A percentile compares a stretch with the other conserved stretches of the same genome.
Evolutionary conservation across 2,797 vertebrate genomes (phyloP).

Genomic region (Rallus crepitans): DNA sequence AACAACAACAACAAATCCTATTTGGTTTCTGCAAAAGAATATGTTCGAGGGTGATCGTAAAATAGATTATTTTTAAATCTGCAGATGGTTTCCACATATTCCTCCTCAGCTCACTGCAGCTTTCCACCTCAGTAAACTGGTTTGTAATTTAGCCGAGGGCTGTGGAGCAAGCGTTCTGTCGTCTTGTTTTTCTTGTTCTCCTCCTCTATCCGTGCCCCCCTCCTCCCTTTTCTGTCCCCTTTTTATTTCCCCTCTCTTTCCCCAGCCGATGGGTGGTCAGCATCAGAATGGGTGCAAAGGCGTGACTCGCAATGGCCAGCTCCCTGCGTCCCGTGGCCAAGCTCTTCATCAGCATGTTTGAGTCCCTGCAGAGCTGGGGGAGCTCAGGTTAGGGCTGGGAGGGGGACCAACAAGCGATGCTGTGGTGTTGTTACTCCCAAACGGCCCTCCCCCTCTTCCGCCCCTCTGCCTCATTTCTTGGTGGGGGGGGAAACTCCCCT

Average conservation of each 20-base stretch:
- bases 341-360: accelerated
- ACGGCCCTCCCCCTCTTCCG: too few species aligned
- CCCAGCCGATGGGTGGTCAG: neutral
- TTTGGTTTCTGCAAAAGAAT: conserved; percentile 56
- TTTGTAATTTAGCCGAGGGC: conserved; percentile 64
- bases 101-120: conserved; percentile 62
- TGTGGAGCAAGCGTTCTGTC: conserved; percentile 62
- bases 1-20: conserved; percentile 65
- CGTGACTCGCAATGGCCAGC: accelerated
- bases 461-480: too few species aligned
- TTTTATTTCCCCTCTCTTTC: neutral
- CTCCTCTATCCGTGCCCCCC: neutral
- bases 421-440: neutral
- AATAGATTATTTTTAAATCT: conserved; percentile 74
- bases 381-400: neutral
- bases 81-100: conserved; percentile 67
- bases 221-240: neutral
- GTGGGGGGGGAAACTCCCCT: neutral
- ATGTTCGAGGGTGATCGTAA: conserved; percentile 62
- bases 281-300: neutral
- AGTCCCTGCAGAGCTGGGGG: neutral
- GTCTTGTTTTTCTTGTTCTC: neutral
- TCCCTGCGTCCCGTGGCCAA: accelerated
- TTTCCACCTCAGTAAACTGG: conserved; percentile 67
- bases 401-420: neutral